Base-by-base conservation (phyloP, 2,888 invertebrate genomes). In the Gari tellinella region DNA sequence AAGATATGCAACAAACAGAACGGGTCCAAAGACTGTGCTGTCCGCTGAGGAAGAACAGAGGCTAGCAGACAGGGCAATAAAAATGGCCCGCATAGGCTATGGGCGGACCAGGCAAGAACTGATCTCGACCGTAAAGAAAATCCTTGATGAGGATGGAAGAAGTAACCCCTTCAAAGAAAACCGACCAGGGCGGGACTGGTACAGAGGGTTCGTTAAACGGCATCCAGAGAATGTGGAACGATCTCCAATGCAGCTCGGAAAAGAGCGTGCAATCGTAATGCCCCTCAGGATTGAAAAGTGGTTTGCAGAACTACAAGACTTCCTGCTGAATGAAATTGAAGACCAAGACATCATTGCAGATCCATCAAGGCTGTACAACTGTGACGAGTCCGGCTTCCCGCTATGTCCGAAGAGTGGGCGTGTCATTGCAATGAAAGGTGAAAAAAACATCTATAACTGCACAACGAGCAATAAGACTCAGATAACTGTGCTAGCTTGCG, bases 301-400 rank as follows among this genome's bases (percentile, higher is more conserved):
- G 61, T 72, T 72, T 46, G 37, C 25, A 21, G 63, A 69, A n/a
- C 8, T 52, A 2, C 8, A 15, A 15, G 25, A 55, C 5, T 70
- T 57, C 31, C 14, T 66, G 19, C 26, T 49, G 3, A 25, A 38
- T 38, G 57, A 65, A 21, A 41, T 67, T 14, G 23, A 17, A 15
- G 57, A 75, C 21, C 10, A 21, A 5, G 48, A 40, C 4, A 37
- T 72, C 7, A 26, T 67, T 1, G 31, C 14, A 8, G 66, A 80
- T 23, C 70, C 76, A 3, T 21, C 49, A 0, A 25, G 72, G 1
- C 23, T 65, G n/a, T 80, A 58, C 26, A 76, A 66, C 37, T 55
- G 43, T 0, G 72, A 80, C 17, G 76, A 77, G 31, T 23, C 23
- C 8, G 69, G 76, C 0, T 77, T 80, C 41, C 61, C 70, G 1